Conservation (phyloP, 2,113 vertebrate species). For the Limnothrissa miodon region DNA sequence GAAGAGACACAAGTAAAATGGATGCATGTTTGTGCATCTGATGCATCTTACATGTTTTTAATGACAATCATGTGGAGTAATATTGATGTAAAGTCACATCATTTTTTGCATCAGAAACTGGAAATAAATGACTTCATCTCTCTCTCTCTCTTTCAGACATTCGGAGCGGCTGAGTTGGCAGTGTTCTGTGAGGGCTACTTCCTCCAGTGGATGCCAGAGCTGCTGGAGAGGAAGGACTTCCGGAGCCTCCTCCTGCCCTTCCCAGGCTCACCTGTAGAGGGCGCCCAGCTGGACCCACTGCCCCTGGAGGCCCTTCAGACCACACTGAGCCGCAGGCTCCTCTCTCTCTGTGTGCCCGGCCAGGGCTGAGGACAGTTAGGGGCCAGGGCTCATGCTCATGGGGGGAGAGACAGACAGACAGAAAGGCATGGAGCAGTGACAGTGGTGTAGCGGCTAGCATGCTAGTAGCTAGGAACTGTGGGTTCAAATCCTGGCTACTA, state of each 20-base stretch:
- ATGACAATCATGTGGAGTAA: neutral
- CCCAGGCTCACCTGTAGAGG: conserved; percentile 75
- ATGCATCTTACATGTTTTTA: neutral
- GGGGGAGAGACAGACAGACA: neutral
- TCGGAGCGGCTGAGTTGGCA: conserved; percentile 76
- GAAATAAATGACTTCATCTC: neutral
- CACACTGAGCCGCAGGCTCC: conserved; percentile 55
- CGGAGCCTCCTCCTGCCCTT: conserved; percentile 30
- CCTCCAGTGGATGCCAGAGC: conserved; percentile 82
- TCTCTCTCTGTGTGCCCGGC: conserved; percentile 33
- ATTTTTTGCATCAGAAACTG: no score
- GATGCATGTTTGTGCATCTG: neutral
- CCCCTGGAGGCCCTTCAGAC: conserved; percentile 57
- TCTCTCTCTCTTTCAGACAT: conserved; percentile 64
- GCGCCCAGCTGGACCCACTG: conserved; percentile 30
- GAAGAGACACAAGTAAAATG: neutral
- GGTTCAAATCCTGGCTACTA: no score
- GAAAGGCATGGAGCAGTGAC: neutral
- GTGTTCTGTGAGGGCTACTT: conserved; percentile 89
- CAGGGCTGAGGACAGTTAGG: neutral
- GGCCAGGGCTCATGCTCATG: neutral
- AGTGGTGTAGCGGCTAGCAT: no score
- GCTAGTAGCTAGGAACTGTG: no score
- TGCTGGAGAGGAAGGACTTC: conserved; percentile 83
- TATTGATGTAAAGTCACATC: neutral